Evolutionary conservation across 2,888 invertebrate species (phyloP), one percentile per base, ranked within the genome.

Genomic region (Apotomis betuletana): DNA sequence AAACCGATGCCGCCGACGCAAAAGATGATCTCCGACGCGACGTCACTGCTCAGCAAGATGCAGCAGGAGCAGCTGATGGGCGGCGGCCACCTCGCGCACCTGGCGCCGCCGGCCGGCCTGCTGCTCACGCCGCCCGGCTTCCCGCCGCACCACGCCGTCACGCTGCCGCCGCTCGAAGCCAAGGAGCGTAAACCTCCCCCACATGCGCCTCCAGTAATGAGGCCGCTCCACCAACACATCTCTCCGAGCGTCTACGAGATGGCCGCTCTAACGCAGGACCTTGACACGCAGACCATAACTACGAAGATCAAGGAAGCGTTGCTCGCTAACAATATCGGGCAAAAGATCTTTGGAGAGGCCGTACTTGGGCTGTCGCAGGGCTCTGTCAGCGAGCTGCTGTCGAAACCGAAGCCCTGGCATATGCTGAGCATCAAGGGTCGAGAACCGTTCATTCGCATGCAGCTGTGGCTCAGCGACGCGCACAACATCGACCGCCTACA

Each of bases 371-470:
- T 99, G 44, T 98, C 98, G 0, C 99, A 99, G 90, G 99, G 98
- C 10, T 98, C 99, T 3, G 99, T 99, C 10, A 99, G 98, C 83
- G 99, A 99, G 89, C 94, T 99, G 75, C 94, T 99, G 6, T 98
- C 99, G 74, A 99, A 99, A 88, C 99, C 99, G 4, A 99, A 99
- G 84, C 99, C 99, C 0, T 99, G 99, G 99, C 98, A 98, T 86
- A 98, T 99, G 98, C 95, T 99, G 69, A 99, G 98, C 85, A 98
- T 99, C 86, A 99, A 99, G 88, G 99, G 99, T 0, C 95, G 99
- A 46, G 99, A 99, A 85, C 98, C 98, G 0, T 98, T 98, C 90
- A 98, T 98, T 77, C 94, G 98, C 67, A 98, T 98, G 98, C 99
- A 99, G 86, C 89, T 99, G 75, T 99, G 99, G 99, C 94, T 99